Evolutionary conservation across 2,797 vertebrate species (phyloP), one percentile per base, ranked within the genome.

Genomic region (Iguana delicatissima): DNA sequence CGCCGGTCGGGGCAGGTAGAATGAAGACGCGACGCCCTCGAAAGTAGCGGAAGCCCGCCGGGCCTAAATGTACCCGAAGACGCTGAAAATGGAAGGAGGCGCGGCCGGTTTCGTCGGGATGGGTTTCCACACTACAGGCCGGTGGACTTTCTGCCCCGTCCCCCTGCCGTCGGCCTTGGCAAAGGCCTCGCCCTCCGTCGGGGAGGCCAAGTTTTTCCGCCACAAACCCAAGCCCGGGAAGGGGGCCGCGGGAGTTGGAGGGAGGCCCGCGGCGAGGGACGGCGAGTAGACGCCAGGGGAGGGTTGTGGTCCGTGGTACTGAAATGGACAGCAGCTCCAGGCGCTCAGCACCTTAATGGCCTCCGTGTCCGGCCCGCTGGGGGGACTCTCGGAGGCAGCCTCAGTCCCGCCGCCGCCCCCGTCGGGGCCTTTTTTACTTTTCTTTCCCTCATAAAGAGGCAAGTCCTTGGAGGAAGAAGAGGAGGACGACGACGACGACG

Each of bases 121-220:
- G 42, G 99, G 99, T 96, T 99, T 99, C 94, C 99, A 98, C 86
- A 99, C 98, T 92, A 99, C 98, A 0, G 99, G 99, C 55, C 98
- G 97, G 96, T 98, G 98, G n/a, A 98, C 95, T 92, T 98, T 98
- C 89, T 97, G 98, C 87, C 97, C 98, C 0, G 90, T 94, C 84
- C 96, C 95, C 9, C 50, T 32, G 0, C 96, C 94, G 3, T 94
- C 95, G 35, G 98, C 98, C 85, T 98, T 96, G 95, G 96, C 96
- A 93, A 97, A 97, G 88, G 88, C 95, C 0, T 92, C 93, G 88
- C 95, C 89, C 89, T 97, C 98, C 0, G 72, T 55, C 0, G 98
- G 97, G 64, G 96, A 93, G 0, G 92, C 96, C 0, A 93, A 82
- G 35, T 95, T 96, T 94, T 98, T 99, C 93, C 98, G 97, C 98